Evolutionary conservation across 1,140 invertebrate species (phyloP), one percentile per base, ranked within the genome.

Genomic region (Drosophila punjabiensis): DNA sequence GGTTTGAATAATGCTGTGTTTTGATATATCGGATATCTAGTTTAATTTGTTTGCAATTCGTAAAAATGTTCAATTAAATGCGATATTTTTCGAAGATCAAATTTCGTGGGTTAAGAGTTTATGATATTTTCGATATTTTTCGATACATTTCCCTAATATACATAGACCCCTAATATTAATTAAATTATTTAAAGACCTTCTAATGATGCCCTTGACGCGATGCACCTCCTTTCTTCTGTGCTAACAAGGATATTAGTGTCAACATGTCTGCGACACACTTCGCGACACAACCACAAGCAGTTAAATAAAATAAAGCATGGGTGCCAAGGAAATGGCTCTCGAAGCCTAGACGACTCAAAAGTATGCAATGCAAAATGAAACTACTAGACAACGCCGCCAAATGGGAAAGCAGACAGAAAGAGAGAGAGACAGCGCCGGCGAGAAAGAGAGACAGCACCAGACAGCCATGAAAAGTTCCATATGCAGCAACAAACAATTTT

Each of bases 331-430:
- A 39, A 41, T 58, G 41, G 13, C 37, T 18, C 39, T 11, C 53
- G 11, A 47, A 35, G 14, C 41, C 58, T 47, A 61, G 80, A 68
- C 66, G 64, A 55, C 82, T 64, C 33, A 75, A 56, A 73, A 75
- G 63, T 65, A 67, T 73, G 68, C 63, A 74, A 75, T 74, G 77
- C 73, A 66, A 82, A 87, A 82, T 81, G 62, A 43, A 77, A 82
- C 83, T 80, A 75, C 82, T 74, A 82, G 74, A 11, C 16, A 39
- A 43, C 37, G 33, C 20, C 43, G 45, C 24, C 64, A 58, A 45
- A 24, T 24, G 24, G 24, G 24, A 24, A 24, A 4, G 50, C 16
- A 68, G 48, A 60, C 13, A 65, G 13, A 66, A 14, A 55, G 43
- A 53, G 14, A 59, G 2, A 35, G 28, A 35, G 2, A 35, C 18